These are phyloP conservation scores for Macroglossus sobrinus DNA, from an alignment of 2,113 vertebrate species.

Conservation along the genomic window DNA sequence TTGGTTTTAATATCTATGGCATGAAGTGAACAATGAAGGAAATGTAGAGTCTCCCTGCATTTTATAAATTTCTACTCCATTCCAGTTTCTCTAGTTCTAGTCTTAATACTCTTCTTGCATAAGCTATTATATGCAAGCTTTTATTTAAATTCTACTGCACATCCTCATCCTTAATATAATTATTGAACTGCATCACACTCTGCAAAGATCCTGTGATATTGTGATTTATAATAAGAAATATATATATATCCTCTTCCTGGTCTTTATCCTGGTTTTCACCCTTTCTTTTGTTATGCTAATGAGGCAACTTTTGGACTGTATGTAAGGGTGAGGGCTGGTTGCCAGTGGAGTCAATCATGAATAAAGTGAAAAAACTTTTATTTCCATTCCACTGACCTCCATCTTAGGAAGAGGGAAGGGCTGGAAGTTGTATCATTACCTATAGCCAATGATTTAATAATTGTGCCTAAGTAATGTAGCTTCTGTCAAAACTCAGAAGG, in stretches of 20 bases:
- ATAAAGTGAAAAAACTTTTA: neutral
- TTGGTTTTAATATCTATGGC: slow-evolving; percentile 81
- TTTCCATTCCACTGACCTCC: neutral
- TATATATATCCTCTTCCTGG: neutral
- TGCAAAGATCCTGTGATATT: slow-evolving; percentile 73
- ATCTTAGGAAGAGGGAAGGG: no score
- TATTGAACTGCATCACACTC: slow-evolving; percentile 61
- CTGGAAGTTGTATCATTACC: neutral
- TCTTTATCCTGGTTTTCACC: neutral
- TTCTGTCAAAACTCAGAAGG: neutral
- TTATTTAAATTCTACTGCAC: slow-evolving; percentile 77
- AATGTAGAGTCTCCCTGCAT: slow-evolving; percentile 85
- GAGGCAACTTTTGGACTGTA: neutral
- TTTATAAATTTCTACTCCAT: slow-evolving; percentile 89
- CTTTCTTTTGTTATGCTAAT: neutral
- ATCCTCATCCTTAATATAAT: slow-evolving; percentile 68
- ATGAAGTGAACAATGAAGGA: slow-evolving; percentile 81
- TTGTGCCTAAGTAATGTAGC: neutral
- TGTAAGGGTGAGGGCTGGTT: neutral
- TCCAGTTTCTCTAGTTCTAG: slow-evolving; percentile 93
- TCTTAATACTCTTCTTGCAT: slow-evolving; percentile 85
- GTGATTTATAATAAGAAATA: neutral
- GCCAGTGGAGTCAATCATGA: neutral
- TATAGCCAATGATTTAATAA: neutral
- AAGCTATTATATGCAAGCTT: slow-evolving; percentile 86